These are phyloP conservation scores for Tretioscincus oriximinensis DNA, from an alignment of 2,113 vertebrate genomes.

Conservation along the genomic window DNA sequence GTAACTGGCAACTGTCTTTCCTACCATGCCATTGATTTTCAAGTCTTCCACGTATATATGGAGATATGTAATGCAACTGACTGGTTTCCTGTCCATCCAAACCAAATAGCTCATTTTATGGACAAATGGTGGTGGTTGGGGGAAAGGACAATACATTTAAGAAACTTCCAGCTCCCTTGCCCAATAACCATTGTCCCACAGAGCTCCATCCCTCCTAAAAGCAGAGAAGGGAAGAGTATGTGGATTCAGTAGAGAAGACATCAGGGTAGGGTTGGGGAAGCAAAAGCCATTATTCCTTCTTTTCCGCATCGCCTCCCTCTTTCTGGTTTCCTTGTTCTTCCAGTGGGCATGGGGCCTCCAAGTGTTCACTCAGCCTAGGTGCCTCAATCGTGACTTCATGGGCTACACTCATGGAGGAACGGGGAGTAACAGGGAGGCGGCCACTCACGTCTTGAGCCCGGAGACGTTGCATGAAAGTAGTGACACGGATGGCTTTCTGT, in stretches of 20 bases:
- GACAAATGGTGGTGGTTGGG: not conserved
- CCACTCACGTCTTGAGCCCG: conserved; percentile 67
- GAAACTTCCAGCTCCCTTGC: not conserved
- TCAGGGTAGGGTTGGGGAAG: not conserved
- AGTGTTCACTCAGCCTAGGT: not conserved
- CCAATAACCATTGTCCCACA: not conserved
- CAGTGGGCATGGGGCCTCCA: not conserved
- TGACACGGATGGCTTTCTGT: conserved; percentile 86
- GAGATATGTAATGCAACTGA: not conserved
- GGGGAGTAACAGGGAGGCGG: conserved; percentile 56
- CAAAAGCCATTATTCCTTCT: conserved; percentile 2
- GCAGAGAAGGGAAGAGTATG: not conserved
- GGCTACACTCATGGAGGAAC: conserved; percentile 28
- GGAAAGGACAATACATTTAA: not conserved
- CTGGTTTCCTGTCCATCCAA: not conserved
- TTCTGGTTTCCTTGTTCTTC: conserved; percentile 13
- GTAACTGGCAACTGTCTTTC: not conserved
- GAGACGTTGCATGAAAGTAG: conserved; percentile 85
- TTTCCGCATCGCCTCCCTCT: conserved; percentile 5
- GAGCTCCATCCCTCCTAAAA: not conserved
- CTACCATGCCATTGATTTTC: not conserved
- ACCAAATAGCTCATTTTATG: not conserved
- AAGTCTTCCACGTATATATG: not conserved
- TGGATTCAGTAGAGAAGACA: conserved; percentile 21
- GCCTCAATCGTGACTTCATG: conserved; percentile 72